Percentiles rank a stretch among this genome's conserved stretches.
phyloP scores from a whole-genome alignment of 2,888 invertebrate genomes.

The Thereva nobilitata region DNA sequence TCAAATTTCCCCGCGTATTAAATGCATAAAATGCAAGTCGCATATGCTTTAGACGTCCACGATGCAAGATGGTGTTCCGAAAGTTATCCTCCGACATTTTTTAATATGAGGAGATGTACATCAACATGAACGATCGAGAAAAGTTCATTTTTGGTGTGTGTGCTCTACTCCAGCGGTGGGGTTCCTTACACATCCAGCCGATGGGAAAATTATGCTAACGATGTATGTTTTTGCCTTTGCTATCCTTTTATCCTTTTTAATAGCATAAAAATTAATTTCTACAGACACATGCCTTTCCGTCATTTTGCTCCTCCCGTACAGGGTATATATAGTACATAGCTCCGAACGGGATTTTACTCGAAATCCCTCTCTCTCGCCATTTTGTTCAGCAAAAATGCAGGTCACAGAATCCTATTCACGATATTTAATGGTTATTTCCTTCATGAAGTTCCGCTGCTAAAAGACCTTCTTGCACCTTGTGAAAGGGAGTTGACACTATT shows the following conservation, averaged over 20 bases:
- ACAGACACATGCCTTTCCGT: background rate
- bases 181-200: background rate
- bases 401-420: no score
- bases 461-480: no score
- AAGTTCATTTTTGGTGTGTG: conserved; percentile 6
- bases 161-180: background rate
- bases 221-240: conserved; percentile 10
- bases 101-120: conserved; percentile 19
- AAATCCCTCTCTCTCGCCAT: no score
- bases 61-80: background rate
- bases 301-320: no score
- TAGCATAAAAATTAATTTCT: conserved; percentile 12
- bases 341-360: no score
- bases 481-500: no score
- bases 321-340: no score
- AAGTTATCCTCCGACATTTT: conserved; percentile 7
- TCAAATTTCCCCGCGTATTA: background rate
- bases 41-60: conserved; percentile 12
- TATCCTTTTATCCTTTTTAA: conserved; percentile 5
- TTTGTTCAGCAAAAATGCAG: no score
- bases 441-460: no score
- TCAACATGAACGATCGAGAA: conserved; percentile 8
- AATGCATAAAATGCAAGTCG: conserved; percentile 6
- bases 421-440: no score
- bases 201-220: conserved; percentile 34